Evolutionary conservation across 1,140 invertebrate species (phyloP).

Genomic region (Halictus rubicundus): DNA sequence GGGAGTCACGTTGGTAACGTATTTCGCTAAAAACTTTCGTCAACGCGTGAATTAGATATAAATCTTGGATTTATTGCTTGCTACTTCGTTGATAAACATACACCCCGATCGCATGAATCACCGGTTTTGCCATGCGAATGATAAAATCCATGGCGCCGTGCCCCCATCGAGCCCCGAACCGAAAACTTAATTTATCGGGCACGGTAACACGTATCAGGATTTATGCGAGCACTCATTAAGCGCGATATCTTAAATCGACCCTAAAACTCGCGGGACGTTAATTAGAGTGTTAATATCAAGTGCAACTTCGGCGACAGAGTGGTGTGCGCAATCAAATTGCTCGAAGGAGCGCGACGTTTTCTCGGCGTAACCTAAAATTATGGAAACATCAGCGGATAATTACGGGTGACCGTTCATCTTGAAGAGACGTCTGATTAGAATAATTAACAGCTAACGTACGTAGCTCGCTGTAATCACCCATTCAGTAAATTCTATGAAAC

Average conservation of each 20-base stretch:
- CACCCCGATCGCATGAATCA: not conserved
- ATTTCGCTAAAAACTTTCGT: not conserved
- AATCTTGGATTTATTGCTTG: not conserved
- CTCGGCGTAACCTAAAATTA: not conserved
- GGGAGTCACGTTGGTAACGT: not conserved
- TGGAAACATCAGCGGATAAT: conserved; percentile 20
- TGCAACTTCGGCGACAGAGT: not conserved
- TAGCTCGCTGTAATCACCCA: conserved; percentile 16
- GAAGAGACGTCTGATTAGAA: conserved; percentile 8
- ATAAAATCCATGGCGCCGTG: not conserved
- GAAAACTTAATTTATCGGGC: conserved; percentile 1
- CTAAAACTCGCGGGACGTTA: not conserved
- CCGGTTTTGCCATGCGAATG: not conserved
- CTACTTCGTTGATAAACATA: not conserved
- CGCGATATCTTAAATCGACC: not conserved
- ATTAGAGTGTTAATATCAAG: not conserved
- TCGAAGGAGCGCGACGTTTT: conserved; percentile 6
- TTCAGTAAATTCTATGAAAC: conserved; percentile 40
- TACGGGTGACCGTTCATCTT: conserved; percentile 26
- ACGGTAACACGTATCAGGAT: not conserved
- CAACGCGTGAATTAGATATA: not conserved
- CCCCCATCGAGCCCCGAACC: not conserved
- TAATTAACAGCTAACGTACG: conserved; percentile 21
- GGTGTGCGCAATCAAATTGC: not conserved
- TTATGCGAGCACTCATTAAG: not conserved